Evolutionary conservation across 92 coral and sea anemone genomes (phyloP).

Genomic region (Siderastrea siderea): DNA sequence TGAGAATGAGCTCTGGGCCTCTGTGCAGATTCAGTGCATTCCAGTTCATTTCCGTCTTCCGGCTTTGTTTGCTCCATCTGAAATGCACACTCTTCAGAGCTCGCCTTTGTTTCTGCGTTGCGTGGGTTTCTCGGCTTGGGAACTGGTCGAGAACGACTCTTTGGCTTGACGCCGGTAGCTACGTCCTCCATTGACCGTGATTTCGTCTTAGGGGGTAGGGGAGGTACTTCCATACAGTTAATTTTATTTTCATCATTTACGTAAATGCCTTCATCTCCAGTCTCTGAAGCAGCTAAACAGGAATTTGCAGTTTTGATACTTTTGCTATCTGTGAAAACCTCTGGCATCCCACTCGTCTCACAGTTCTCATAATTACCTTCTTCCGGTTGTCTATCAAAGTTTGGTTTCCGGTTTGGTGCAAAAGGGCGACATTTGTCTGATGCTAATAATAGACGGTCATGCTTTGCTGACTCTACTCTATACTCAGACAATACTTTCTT

Average conservation of each 20-base stretch:
- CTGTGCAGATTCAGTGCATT: background rate
- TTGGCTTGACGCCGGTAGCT: too few species aligned
- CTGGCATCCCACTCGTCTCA: background rate
- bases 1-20: background rate
- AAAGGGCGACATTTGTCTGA: background rate
- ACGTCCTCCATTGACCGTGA: background rate
- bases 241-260: background rate
- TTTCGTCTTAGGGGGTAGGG: slow-evolving; percentile 21
- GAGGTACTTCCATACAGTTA: background rate
- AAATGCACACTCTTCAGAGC: background rate
- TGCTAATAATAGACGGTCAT: background rate
- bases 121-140: slow-evolving; percentile 9
- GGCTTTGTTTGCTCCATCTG: background rate
- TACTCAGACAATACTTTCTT: background rate
- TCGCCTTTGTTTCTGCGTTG: background rate
- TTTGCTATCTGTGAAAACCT: background rate
- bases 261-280: background rate
- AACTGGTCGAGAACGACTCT: background rate
- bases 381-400: background rate
- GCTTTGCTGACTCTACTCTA: background rate
- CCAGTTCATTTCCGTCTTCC: background rate
- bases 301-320: too few species aligned
- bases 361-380: background rate
- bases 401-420: background rate
- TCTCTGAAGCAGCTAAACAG: background rate